Base-by-base conservation (phyloP, 1,140 invertebrate genomes). In the Atopsyche davidsoni region DNA sequence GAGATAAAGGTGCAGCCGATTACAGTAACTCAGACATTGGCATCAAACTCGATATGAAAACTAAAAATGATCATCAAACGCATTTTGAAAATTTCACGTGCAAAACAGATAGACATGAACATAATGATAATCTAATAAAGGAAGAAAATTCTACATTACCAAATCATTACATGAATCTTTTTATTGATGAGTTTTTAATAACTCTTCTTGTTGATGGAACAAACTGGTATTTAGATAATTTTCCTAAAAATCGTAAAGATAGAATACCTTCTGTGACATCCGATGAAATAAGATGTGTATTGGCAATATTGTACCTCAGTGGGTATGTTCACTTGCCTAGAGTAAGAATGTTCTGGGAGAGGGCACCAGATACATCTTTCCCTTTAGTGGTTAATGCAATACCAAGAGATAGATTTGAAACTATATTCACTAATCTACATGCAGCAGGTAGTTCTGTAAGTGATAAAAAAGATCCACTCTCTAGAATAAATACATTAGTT, bases 401-500 rank as follows among this genome's bases (percentile, higher is more conserved):
- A 19, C 51, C 54, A 13, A 44, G 52, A 23, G 46, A 63, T 51
- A 40, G 52, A 42, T 63, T 61, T 46, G 50, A 58, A 54, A 58
- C 43, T 36, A 58, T 59, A 31, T 52, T 61, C 24, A 49, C 39
- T 16, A 57, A 60, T 38, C 25, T 62, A 13, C 54, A 60, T 24
- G 22, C 50, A 17, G 51, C 31, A 4, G 49, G 52, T 9, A 47
- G 55, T 25, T 13, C 35, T 4, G 25, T 16, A 24, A 11, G n/a
- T 2, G 55, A 53, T 41, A 48, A 42, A 16, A 48, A 42, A 17
- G 25, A 40, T 48, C 44, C 45, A 1, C 35, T 49, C 7, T 57
- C 50, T 2, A 43, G 46, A 19, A 53, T 57, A 10, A 31, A 42
- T 16, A 47, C 51, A 11, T 40, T 57, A 3, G 35, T 53, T 4